phyloP scores from a whole-genome alignment of 2,797 vertebrate genomes.

The Meriones psammophilus region DNA sequence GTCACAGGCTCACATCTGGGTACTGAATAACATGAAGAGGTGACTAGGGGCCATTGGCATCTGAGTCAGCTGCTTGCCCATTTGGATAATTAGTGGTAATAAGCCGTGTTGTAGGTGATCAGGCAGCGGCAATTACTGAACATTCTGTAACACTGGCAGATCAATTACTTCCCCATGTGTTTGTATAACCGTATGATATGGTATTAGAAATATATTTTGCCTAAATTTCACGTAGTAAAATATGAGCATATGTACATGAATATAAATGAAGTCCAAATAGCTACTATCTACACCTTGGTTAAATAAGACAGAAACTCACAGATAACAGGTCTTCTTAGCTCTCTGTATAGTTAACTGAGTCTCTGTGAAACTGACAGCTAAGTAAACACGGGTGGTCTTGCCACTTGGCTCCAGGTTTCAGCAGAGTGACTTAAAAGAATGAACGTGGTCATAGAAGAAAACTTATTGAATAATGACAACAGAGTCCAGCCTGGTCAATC shows the following conservation, averaged over 20 bases:
- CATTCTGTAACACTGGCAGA: background rate
- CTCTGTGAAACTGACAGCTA: background rate
- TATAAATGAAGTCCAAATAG: background rate
- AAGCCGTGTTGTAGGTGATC: constrained; percentile 58
- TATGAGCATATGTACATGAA: background rate
- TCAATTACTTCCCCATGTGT: background rate
- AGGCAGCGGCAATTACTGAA: constrained; percentile 60
- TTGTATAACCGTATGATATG: background rate
- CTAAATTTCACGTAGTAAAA: constrained; percentile 30
- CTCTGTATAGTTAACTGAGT: background rate
- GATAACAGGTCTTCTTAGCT: background rate
- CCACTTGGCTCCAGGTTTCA: background rate
- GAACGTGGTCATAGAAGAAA: background rate
- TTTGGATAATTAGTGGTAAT: constrained; percentile 61
- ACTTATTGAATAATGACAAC: background rate
- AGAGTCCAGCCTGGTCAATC: background rate
- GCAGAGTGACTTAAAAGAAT: background rate
- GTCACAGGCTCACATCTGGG: constrained; percentile 46
- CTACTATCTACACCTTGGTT: background rate
- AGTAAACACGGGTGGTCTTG: background rate
- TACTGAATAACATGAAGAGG: constrained; percentile 53
- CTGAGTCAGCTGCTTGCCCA: constrained; percentile 39
- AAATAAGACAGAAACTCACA: background rate
- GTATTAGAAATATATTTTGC: background rate
- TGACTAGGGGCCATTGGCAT: background rate